A percentile compares a stretch with the other conserved stretches of the same genome.
These are phyloP conservation scores for Drosophila guanche DNA, from an alignment of 1,140 invertebrate genomes.

Conservation along the genomic window DNA sequence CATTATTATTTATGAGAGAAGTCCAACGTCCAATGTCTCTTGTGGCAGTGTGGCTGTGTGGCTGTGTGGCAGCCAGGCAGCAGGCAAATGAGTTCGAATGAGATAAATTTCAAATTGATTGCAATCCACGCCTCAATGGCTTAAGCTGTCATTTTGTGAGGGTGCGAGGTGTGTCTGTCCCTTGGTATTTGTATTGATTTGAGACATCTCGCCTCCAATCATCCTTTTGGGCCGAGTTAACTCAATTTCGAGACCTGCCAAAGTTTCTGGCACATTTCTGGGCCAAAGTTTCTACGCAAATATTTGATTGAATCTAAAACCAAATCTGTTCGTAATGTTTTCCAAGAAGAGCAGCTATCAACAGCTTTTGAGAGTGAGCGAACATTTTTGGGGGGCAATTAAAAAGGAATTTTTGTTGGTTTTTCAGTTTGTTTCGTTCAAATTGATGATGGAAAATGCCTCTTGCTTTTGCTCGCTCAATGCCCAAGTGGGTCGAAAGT, in stretches of 20 bases:
- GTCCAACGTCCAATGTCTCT: too few species aligned
- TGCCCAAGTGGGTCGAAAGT: slow-evolving; percentile 30
- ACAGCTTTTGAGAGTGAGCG: slow-evolving; percentile 15
- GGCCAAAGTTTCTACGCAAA: slow-evolving; percentile 15
- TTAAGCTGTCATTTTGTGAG: slow-evolving; percentile 4
- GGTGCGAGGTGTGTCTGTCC: neutral
- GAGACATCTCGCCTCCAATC: too few species aligned
- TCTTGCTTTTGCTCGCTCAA: neutral
- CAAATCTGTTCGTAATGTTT: neutral
- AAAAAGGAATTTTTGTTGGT: slow-evolving; percentile 25
- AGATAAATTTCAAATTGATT: slow-evolving; percentile 61
- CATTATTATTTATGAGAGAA: slow-evolving; percentile 57
- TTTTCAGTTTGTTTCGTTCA: slow-evolving; percentile 4
- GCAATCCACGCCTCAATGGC: slow-evolving; percentile 13
- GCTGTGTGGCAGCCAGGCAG: too few species aligned
- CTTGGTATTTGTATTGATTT: too few species aligned
- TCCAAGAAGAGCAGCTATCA: neutral
- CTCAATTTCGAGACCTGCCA: slow-evolving; percentile 11
- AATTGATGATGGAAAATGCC: slow-evolving; percentile 34
- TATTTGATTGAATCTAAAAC: neutral
- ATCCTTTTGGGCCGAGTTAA: slow-evolving; percentile 9
- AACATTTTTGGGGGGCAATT: slow-evolving; percentile 32
- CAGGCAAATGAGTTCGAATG: slow-evolving; percentile 19
- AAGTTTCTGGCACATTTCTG: slow-evolving; percentile 18
- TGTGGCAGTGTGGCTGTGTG: too few species aligned